Conservation (phyloP, 2,113 vertebrate species). For the Pavo muticus region DNA sequence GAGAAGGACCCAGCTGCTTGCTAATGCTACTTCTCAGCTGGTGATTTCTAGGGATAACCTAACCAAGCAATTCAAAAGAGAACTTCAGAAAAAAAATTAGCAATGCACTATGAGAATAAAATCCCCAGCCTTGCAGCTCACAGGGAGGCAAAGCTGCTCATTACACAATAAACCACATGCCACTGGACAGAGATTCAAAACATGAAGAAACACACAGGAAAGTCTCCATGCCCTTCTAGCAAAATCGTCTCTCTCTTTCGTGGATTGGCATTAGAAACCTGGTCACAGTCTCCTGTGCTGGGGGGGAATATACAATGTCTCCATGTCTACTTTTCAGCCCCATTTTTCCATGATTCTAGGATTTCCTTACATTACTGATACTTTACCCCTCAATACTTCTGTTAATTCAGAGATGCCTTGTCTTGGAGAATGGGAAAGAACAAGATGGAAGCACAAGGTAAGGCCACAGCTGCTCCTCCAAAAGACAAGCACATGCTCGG, state of each 20-base stretch:
- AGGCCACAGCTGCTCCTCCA: background rate
- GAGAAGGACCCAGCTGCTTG: slow-evolving; percentile 17
- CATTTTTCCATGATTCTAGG: background rate
- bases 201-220: background rate
- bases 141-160: background rate
- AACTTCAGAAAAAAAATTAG: slow-evolving; percentile 24
- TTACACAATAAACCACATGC: background rate
- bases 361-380: background rate
- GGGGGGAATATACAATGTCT: background rate
- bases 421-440: background rate
- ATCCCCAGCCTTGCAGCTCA: background rate
- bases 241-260: background rate
- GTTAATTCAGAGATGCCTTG: background rate
- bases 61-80: slow-evolving; percentile 15
- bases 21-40: slow-evolving; percentile 54
- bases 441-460: background rate
- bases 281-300: background rate
- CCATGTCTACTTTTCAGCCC: background rate
- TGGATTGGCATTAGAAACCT: background rate
- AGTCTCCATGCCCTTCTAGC: background rate
- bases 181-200: background rate
- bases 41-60: slow-evolving; percentile 59
- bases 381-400: background rate
- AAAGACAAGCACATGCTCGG: background rate
- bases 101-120: slow-evolving; percentile 41